These are phyloP conservation scores for Chromis chromis DNA, from an alignment of 2,797 vertebrate genomes.

Conservation along the genomic window DNA sequence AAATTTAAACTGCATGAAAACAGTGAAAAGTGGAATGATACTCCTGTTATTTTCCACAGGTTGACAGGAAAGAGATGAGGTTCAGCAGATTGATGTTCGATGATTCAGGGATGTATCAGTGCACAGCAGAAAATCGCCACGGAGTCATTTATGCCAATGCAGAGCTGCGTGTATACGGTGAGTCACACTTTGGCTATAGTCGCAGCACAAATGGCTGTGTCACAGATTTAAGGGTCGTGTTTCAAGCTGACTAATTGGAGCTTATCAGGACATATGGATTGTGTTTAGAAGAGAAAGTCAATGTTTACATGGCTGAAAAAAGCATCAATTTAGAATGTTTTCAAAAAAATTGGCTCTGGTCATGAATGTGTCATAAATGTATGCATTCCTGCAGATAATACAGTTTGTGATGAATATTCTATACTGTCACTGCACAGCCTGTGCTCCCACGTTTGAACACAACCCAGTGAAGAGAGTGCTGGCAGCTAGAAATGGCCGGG, in stretches of 20 bases:
- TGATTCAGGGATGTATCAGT: constrained; percentile 97
- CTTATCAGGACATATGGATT: constrained; percentile 10
- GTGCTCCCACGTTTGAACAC: constrained; percentile 92
- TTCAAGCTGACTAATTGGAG: constrained; percentile 34
- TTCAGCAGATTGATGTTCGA: constrained; percentile 88
- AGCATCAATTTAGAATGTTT: not conserved
- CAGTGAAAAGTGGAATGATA: not conserved
- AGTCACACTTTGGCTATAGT: constrained; percentile 65
- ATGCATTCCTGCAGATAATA: constrained; percentile 22
- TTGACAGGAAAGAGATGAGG: constrained; percentile 86
- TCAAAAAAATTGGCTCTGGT: constrained; percentile 3
- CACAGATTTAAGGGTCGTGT: constrained; percentile 39
- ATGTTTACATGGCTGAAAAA: not conserved
- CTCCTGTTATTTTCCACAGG: constrained; percentile 78
- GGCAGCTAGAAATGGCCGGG: constrained; percentile 90
- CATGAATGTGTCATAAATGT: constrained; percentile 12
- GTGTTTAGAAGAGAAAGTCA: constrained; percentile 3
- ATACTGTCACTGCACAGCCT: constrained; percentile 81
- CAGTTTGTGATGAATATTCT: constrained; percentile 49
- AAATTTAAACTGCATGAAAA: constrained; percentile 9
- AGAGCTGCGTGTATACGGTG: constrained; percentile 94
- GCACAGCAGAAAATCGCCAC: constrained; percentile 91
- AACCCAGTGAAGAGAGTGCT: constrained; percentile 92
- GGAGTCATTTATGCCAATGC: constrained; percentile 93
- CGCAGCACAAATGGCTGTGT: constrained; percentile 21